Evolutionary conservation across 2,113 vertebrate genomes (phyloP), one percentile per base, ranked within the genome.

Genomic region (Hystrix brachyura): DNA sequence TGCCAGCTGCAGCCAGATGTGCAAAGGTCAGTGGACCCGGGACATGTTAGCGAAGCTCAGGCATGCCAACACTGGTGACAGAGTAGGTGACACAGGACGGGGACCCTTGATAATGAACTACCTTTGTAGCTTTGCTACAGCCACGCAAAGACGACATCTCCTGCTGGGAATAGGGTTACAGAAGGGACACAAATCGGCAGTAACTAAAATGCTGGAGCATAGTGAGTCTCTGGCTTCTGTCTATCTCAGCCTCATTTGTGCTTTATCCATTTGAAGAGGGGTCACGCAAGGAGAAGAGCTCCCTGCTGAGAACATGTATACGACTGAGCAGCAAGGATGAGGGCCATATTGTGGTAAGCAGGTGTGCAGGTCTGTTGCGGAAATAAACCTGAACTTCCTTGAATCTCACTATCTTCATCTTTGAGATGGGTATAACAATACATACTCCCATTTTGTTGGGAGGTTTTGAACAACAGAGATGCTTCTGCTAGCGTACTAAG

Each of bases 11-110:
- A 38, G 27, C 51, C 46, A 76, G 64, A 5, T 11, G 53, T 46
- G 6, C 67, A 32, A 0, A 81, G 51, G 55, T 34, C 7, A 57
- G 19, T 23, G 74, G 55, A 0, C 8, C 25, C 64, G 0, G 4
- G 4, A 34, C 29, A 32, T 38, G 2, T 55, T 1, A 2, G 34
- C 65, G 17, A 5, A 48, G 43, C 34, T 25, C 0, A 0, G 1
- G 1, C 29, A 23, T 12, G 3, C 9, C 6, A 19, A 27, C 0
- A 0, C 10, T 5, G 13, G 51, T 43, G 69, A 17, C 0, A 0
- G 14, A 14, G 8, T 8, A 0, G 19, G 17, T 32, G 32, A 38
- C 21, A 23, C 3, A 51, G 1, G 1, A 2, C 3, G 1, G 0
- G 65, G 4, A 0, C 1, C 53, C 12, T 46, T 55, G 5, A 0